A percentile compares a stretch with the other conserved stretches of the same genome.
Evolutionary conservation across 2,797 vertebrate genomes (phyloP).

Genomic region (Syndactyla subalaris): DNA sequence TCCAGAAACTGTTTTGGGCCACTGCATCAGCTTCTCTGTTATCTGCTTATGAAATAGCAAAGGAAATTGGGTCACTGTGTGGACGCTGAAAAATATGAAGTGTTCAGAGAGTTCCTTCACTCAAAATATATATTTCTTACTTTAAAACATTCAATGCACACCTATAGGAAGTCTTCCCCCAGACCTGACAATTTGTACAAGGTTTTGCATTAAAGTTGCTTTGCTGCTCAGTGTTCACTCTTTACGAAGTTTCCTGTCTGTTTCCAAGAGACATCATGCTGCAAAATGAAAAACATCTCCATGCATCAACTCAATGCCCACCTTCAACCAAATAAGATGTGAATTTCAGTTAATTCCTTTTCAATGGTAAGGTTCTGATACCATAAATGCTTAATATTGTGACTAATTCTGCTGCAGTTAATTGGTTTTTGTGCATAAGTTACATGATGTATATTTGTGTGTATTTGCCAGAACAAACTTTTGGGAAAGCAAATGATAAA

Average conservation of each 20-base stretch:
- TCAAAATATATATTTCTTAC: neutral
- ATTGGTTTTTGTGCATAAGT: neutral
- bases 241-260: neutral
- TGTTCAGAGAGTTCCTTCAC: neutral
- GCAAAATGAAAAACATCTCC: neutral
- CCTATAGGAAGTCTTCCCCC: neutral
- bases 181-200: rapidly evolving
- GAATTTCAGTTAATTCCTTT: neutral
- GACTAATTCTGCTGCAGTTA: neutral
- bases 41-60: neutral
- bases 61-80: neutral
- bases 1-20: neutral
- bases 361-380: neutral
- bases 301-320: neutral
- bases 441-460: neutral
- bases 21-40: neutral
- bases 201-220: neutral
- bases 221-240: neutral
- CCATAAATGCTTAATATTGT: neutral
- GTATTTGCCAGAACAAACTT: neutral
- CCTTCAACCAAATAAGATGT: neutral
- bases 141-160: neutral
- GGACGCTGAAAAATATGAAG: neutral
- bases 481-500: neutral
- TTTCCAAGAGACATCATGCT: neutral